phyloP scores from a whole-genome alignment of 2,888 invertebrate genomes.

The Sturmia bella region DNA sequence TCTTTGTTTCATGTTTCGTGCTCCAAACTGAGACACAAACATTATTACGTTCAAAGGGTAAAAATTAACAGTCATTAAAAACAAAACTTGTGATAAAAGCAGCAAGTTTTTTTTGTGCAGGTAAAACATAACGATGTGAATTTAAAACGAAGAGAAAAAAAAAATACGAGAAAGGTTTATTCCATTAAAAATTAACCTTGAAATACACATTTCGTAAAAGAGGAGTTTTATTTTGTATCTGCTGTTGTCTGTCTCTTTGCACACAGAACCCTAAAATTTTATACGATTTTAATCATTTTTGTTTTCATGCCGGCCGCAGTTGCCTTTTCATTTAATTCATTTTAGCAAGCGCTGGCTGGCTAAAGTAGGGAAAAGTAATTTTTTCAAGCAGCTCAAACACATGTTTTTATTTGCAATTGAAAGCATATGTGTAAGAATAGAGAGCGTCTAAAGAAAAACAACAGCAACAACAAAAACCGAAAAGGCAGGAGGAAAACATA shows the following conservation, averaged over 20 bases:
- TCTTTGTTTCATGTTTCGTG: not conserved
- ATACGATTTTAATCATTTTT: conserved; percentile 66
- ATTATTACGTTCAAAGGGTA: conserved; percentile 51
- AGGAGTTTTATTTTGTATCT: conserved; percentile 41
- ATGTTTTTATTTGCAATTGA: conserved; percentile 44
- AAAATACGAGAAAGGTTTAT: not conserved
- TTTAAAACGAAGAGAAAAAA: conserved; percentile 25
- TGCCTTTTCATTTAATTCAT: conserved; percentile 21
- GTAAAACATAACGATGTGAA: conserved; percentile 31
- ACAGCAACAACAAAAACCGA: not conserved
- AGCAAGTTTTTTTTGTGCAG: conserved; percentile 35
- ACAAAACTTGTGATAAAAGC: conserved; percentile 59
- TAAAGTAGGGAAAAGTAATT: not conserved
- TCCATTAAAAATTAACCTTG: conserved; percentile 45
- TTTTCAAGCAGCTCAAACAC: conserved; percentile 44
- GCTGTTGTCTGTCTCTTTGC: conserved; percentile 2
- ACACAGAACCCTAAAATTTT: conserved; percentile 52
- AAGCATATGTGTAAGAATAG: not conserved
- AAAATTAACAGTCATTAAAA: conserved; percentile 68
- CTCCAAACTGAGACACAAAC: conserved; percentile 5
- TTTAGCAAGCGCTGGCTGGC: conserved; percentile 8
- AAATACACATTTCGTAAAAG: conserved; percentile 26
- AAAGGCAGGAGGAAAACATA: conserved; percentile 3
- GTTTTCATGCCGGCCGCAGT: conserved; percentile 4
- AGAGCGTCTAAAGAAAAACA: not conserved